Evolutionary conservation across 2,113 vertebrate genomes (phyloP), one percentile per base, ranked within the genome.

Genomic region (Otolemur garnettii): DNA sequence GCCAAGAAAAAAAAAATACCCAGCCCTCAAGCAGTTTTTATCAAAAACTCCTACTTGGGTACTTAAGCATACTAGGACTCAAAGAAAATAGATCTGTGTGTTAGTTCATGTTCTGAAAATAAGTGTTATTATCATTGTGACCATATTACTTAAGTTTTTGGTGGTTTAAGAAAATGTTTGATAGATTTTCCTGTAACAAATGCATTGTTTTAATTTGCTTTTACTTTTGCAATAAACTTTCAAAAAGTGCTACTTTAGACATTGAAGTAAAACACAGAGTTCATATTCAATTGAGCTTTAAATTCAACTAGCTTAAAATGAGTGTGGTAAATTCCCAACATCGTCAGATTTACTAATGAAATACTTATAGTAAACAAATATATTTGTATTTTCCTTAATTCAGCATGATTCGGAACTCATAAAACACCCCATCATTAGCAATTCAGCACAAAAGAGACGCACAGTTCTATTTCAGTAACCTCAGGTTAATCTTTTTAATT

Each of bases 401-500:
- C 96, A 90, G 96, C 95, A 89, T 77, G 79, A 97, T 97, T 97
- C 80, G 90, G 83, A 86, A 91, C 79, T 94, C 85, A 96, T 97
- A 95, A 97, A 97, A 97, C 96, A 97, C 30, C 45, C 38, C 94
- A 89, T 97, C 92, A 95, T 98, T 98, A 98, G 92, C 96, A 94
- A 97, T 93, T 98, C 97, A 97, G 92, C 96, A 97, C 92, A 97
- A 97, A 98, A 98, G 94, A 97, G 91, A 97, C 96, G 53, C 66
- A 64, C 45, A 88, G 91, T 96, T 83, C 89, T 96, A 91, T 97
- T 90, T 97, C 71, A 82, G 72, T 97, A 97, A 98, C 97, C 96
- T 98, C 95, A 97, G 97, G 95, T 97, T 97, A 97, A 97, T 97
- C 95, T 96, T 97, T 91, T 98, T 98, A 98, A 97, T 98, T 98